phyloP scores from a whole-genome alignment of 2,113 vertebrate species.

The Anguilla japonica region DNA sequence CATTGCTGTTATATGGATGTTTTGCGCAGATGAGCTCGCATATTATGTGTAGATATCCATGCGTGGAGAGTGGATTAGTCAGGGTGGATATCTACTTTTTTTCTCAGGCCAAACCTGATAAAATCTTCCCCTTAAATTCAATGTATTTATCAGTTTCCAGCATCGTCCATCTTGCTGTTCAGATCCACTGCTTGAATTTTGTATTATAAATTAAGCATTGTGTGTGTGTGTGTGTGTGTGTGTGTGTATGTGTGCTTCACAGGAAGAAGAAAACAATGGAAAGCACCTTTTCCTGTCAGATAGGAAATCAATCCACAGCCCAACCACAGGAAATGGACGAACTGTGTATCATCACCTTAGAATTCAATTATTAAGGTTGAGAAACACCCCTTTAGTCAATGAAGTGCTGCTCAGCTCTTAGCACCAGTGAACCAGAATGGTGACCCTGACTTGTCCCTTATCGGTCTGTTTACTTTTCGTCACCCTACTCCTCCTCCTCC shows the following conservation, averaged over 20 bases:
- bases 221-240: background rate
- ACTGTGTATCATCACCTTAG: background rate
- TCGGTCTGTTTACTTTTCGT: slow-evolving; percentile 13
- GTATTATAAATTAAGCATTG: background rate
- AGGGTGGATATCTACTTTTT: background rate
- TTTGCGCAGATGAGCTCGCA: background rate
- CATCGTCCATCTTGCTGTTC: background rate
- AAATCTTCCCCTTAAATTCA: background rate
- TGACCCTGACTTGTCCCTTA: background rate
- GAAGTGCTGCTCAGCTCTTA: background rate
- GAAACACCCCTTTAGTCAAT: background rate
- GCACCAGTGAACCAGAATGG: slow-evolving; percentile 2
- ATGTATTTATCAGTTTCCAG: background rate
- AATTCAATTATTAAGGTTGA: background rate
- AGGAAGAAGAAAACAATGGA: background rate
- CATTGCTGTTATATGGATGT: background rate
- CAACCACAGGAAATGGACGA: slow-evolving; percentile 14
- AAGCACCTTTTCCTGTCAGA: background rate
- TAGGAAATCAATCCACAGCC: background rate
- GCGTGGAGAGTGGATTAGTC: background rate
- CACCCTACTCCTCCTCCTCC: slow-evolving; percentile 15
- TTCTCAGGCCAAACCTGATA: background rate
- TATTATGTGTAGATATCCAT: background rate
- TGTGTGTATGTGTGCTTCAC: background rate
- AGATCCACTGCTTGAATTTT: background rate